A percentile compares a stretch with the other conserved stretches of the same genome.
These are phyloP conservation scores for Hippocampus comes DNA, from an alignment of 2,113 vertebrate genomes.

Conservation along the genomic window DNA sequence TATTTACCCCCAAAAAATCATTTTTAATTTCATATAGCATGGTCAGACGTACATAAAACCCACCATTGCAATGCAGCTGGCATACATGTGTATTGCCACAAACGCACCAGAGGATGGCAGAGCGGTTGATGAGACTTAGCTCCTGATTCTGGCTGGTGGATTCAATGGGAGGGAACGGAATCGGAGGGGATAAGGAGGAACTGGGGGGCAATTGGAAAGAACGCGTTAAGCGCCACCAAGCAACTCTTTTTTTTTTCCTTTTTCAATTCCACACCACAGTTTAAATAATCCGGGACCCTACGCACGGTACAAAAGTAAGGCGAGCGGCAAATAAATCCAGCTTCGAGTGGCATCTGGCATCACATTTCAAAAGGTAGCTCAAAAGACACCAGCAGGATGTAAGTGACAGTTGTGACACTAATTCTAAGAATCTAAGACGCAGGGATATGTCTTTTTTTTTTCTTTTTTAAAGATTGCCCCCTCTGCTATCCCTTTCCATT, in stretches of 20 bases:
- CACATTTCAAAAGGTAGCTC: slow-evolving; percentile 67
- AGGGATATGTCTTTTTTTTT: slow-evolving; percentile 37
- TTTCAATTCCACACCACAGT: slow-evolving; percentile 66
- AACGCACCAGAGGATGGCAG: slow-evolving; percentile 72
- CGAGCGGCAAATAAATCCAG: slow-evolving; percentile 60
- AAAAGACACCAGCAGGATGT: slow-evolving; percentile 61
- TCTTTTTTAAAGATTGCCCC: slow-evolving; percentile 20
- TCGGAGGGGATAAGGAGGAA: not conserved
- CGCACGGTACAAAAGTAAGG: slow-evolving; percentile 64
- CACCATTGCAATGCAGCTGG: not conserved
- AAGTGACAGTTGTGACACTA: slow-evolving; percentile 72
- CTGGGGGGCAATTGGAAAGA: slow-evolving; percentile 43
- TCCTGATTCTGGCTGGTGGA: slow-evolving; percentile 47
- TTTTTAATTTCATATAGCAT: not conserved
- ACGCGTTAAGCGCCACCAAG: slow-evolving; percentile 66
- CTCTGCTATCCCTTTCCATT: slow-evolving; percentile 27
- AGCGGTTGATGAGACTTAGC: slow-evolving; percentile 65
- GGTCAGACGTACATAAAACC: not conserved
- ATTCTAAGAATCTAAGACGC: slow-evolving; percentile 55
- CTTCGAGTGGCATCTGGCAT: slow-evolving; percentile 54
- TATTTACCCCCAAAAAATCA: too few relatives aligned
- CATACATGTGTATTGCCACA: slow-evolving; percentile 57
- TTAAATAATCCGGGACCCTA: slow-evolving; percentile 63
- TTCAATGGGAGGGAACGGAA: slow-evolving; percentile 32
- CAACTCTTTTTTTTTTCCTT: slow-evolving; percentile 34